Base-by-base conservation (phyloP, 92 coral and sea anemone species). In the Bergia puertoricense region DNA sequence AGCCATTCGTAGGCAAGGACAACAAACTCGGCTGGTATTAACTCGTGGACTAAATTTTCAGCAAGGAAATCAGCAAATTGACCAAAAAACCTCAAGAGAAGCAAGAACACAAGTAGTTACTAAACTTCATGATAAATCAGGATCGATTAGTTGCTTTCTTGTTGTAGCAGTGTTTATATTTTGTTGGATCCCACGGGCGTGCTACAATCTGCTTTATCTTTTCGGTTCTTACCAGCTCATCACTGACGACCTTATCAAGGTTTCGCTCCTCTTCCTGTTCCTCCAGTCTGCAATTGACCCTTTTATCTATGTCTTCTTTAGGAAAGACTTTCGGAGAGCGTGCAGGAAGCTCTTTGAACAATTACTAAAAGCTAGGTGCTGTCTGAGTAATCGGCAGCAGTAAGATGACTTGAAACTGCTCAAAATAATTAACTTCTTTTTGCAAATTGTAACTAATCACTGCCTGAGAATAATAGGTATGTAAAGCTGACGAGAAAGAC, bases 251-350 rank as follows among this genome's bases (percentile, higher is more conserved):
- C 86, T 82, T 22, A 45, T 65, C 41, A 66, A 66, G 43, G 59
- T 41, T 67, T 82, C 86, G 41, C 76, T 67, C 40, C 15, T 65
- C 22, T 82, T 82, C n/a, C 42, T 82, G 38, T 82, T 82, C 59
- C 40, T 82, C 4, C 86, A 82, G 41, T 82, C 86, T n/a, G 57
- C 86, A 42, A 8, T 42, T 14, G 57, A 82, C 76, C 76, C 86
- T 6, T 82, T 82, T 67, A 82, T 82, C 14, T 82, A 82, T 67
- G 76, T 82, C 2, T 67, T 82, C 13, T 72, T 82, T 5, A 82
- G 86, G 20, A 66, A 67, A n/a, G 86, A 82, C 57, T 82, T 82
- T 76, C 71, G 76, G 8, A 42, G 30, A 43, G 86, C 86, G 39
- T 67, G 57, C 8, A 82, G 43, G 59, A 67, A 82, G 41, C 76